phyloP scores from a whole-genome alignment of 2,888 invertebrate genomes.

The Scaptomyza cyrtandrae region DNA sequence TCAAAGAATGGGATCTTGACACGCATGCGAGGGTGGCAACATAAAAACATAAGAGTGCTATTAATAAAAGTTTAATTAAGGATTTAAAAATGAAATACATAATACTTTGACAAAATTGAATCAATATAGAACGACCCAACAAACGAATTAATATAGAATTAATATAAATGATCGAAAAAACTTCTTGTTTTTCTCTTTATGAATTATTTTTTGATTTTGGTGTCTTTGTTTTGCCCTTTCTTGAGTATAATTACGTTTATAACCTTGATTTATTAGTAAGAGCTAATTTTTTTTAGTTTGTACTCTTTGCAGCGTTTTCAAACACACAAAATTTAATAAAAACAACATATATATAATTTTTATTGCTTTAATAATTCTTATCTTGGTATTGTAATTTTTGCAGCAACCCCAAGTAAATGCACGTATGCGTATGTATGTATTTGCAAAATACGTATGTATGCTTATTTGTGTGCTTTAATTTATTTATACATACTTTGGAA shows the following conservation, averaged over 20 bases:
- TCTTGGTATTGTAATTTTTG: constrained; percentile 10
- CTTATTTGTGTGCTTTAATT: constrained; percentile 61
- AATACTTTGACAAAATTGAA: no score
- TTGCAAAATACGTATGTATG: constrained; percentile 7
- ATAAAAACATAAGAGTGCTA: not conserved
- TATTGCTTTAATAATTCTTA: not conserved
- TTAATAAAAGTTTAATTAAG: no score
- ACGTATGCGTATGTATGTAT: not conserved
- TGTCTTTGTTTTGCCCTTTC: not conserved
- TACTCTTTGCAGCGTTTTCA: no score
- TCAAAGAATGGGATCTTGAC: constrained; percentile 1
- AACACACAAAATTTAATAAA: not conserved
- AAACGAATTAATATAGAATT: no score
- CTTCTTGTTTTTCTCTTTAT: not conserved
- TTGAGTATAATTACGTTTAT: not conserved
- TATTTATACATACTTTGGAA: constrained; percentile 66
- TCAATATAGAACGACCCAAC: no score
- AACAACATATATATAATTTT: not conserved
- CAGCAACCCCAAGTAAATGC: constrained; percentile 7
- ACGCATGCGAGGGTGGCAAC: constrained; percentile 37
- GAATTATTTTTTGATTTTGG: no score
- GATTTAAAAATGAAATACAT: no score
- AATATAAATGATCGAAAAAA: no score
- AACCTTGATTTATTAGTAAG: not conserved
- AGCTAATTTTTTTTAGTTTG: not conserved